Evolutionary conservation across 2,797 vertebrate genomes (phyloP).

Genomic region (Paguma larvata): DNA sequence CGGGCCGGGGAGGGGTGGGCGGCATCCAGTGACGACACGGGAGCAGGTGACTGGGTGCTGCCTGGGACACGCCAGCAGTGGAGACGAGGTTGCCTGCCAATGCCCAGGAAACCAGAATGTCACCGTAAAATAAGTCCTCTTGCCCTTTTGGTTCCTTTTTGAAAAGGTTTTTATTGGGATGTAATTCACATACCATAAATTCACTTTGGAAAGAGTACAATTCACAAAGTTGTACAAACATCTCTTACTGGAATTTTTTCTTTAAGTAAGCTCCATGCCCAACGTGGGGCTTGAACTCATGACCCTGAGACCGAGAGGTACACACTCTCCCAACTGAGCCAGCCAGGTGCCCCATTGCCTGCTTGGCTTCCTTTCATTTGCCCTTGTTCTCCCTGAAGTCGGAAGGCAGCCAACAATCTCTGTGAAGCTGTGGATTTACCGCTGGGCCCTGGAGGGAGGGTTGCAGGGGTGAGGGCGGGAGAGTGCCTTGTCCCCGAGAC

Average conservation of each 20-base stretch:
- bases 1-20: neutral
- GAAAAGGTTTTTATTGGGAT: neutral
- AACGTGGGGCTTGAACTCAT: neutral
- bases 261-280: neutral
- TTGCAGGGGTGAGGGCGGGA: neutral
- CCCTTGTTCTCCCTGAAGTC: too few relatives aligned
- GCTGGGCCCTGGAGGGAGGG: neutral
- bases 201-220: neutral
- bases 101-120: neutral
- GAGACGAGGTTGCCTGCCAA: too few relatives aligned
- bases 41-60: neutral
- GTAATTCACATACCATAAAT: neutral
- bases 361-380: neutral
- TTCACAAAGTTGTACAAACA: neutral
- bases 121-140: neutral
- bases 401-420: neutral
- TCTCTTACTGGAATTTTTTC: neutral
- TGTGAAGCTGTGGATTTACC: neutral
- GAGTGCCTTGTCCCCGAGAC: neutral
- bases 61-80: neutral
- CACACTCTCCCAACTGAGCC: neutral
- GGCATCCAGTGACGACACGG: rapidly evolving
- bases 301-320: neutral
- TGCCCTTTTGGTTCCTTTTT: neutral
- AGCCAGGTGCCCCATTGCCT: neutral